Evolutionary conservation across 37 sponge, comb jelly and placozoan species (phyloP).

Genomic region (Oopsacas minuta): DNA sequence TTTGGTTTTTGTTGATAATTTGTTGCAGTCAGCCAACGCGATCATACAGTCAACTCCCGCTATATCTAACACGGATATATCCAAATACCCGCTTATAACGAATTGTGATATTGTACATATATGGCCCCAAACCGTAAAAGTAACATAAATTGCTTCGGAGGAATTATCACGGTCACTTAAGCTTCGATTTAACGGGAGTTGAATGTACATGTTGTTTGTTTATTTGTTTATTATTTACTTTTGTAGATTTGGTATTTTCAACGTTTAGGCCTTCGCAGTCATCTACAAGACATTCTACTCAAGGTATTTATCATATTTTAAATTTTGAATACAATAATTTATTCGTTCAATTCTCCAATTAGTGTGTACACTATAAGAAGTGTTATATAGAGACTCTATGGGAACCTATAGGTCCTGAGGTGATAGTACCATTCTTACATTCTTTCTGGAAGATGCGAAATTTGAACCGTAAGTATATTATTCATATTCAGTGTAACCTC

Average conservation of each 20-base stretch:
- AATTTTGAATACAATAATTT: not conserved
- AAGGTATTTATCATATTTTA: not conserved
- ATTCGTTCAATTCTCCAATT: not conserved
- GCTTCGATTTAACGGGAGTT: not conserved
- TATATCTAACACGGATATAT: too few species aligned
- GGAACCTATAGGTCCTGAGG: not conserved
- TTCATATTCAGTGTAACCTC: not conserved
- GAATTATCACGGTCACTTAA: not conserved
- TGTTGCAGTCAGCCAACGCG: too few species aligned
- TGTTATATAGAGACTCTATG: constrained; percentile 3
- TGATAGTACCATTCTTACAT: not conserved
- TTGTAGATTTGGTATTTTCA: constrained; percentile 9
- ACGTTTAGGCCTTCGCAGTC: not conserved
- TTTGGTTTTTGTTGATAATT: too few species aligned
- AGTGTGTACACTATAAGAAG: not conserved
- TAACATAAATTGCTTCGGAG: too few species aligned
- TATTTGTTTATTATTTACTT: not conserved
- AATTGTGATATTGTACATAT: too few species aligned
- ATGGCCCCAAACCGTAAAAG: too few species aligned
- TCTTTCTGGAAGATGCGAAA: not conserved
- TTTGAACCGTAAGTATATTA: not conserved
- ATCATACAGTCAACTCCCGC: too few species aligned
- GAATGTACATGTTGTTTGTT: not conserved
- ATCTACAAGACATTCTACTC: constrained; percentile 4
- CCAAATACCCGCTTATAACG: too few species aligned